phyloP scores from a whole-genome alignment of 2,113 vertebrate genomes.

The Carollia perspicillata region DNA sequence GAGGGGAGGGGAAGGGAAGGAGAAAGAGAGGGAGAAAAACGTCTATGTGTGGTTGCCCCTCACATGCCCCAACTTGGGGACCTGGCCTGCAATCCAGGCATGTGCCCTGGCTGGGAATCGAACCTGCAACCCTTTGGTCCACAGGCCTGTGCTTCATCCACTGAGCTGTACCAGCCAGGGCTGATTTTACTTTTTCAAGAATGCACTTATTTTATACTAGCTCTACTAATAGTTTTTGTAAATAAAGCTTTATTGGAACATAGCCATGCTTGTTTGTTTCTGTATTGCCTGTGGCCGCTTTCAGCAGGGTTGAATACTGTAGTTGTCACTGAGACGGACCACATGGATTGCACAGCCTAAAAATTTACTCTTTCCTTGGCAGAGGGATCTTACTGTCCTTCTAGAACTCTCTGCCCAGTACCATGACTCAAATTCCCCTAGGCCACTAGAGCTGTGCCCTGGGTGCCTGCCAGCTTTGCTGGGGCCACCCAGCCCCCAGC shows the following conservation, averaged over 20 bases:
- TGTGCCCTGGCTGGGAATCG: too few relatives aligned
- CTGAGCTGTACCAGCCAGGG: too few relatives aligned
- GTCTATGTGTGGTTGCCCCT: too few relatives aligned
- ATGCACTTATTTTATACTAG: neutral
- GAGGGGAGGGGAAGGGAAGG: too few relatives aligned
- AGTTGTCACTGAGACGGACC: neutral
- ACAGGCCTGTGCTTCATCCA: too few relatives aligned
- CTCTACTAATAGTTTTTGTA: neutral
- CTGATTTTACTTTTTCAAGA: neutral
- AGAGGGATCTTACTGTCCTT: neutral
- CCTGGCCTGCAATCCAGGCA: too few relatives aligned
- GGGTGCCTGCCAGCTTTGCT: neutral
- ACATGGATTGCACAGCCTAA: neutral
- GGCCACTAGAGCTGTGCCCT: neutral
- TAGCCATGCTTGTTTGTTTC: neutral
- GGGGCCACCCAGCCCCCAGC: neutral
- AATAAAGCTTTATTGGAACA: slow-evolving; percentile 9
- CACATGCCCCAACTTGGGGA: too few relatives aligned
- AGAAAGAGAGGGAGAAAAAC: too few relatives aligned
- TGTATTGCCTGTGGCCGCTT: neutral
- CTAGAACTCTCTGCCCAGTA: neutral
- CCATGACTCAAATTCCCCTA: neutral
- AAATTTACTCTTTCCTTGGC: neutral
- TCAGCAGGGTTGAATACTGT: neutral
- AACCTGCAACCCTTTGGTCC: too few relatives aligned